phyloP scores from a whole-genome alignment of 2,113 vertebrate species.

The Tyrannus savana region DNA sequence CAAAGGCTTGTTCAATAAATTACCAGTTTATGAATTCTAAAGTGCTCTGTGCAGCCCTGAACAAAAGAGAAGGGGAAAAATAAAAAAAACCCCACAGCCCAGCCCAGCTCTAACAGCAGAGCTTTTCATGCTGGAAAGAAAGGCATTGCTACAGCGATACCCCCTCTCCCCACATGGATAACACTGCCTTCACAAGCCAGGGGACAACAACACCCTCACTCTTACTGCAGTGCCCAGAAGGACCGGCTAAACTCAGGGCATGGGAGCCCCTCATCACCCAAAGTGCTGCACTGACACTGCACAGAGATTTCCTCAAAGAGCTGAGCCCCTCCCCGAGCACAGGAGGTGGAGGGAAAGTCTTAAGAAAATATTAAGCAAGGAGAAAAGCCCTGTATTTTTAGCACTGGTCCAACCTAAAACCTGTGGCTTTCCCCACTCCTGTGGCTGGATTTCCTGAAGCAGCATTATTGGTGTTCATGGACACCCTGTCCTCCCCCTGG shows the following conservation, averaged over 20 bases:
- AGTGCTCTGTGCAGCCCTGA: slow-evolving; percentile 44
- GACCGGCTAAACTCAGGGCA: background rate
- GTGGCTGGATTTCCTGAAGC: background rate
- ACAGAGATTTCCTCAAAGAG: background rate
- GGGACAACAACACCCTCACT: background rate
- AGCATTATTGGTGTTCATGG: too few species aligned
- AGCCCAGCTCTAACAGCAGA: background rate
- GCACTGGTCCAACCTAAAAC: background rate
- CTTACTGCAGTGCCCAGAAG: background rate
- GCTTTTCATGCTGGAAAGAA: background rate
- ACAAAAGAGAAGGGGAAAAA: background rate
- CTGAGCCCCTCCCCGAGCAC: background rate
- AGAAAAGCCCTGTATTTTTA: background rate
- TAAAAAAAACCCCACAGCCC: background rate
- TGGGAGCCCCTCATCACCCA: accelerated
- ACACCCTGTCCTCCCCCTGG: background rate
- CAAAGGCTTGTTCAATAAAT: slow-evolving; percentile 71
- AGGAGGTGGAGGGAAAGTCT: background rate
- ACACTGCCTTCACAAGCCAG: background rate
- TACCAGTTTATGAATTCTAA: slow-evolving; percentile 72
- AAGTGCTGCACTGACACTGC: background rate
- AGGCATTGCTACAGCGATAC: background rate
- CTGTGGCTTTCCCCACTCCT: accelerated
- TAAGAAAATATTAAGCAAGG: background rate
- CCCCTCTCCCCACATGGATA: background rate